Conservation (phyloP, 2,888 invertebrate species). For the Piscicola geometra region DNA sequence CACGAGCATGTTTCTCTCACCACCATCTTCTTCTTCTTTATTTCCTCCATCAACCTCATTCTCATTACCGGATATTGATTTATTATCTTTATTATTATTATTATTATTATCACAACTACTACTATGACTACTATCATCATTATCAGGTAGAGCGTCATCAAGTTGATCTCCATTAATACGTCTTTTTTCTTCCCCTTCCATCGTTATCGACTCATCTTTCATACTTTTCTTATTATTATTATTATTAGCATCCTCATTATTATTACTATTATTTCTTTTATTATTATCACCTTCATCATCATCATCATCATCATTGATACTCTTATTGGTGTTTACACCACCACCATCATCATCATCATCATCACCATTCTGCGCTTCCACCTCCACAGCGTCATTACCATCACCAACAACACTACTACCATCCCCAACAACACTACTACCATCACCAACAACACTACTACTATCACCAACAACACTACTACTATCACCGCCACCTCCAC, state of each 20-base stretch:
- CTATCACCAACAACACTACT: background rate
- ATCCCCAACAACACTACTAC: background rate
- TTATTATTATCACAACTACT: too few species aligned
- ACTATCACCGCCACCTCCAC: background rate
- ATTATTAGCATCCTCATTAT: background rate
- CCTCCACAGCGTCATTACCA: background rate
- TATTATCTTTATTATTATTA: too few species aligned
- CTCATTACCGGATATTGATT: background rate
- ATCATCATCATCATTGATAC: background rate
- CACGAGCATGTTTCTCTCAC: too few species aligned
- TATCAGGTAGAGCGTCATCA: background rate
- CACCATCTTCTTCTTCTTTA: too few species aligned
- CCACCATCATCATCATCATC: slow-evolving; percentile 20
- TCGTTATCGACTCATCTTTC: background rate
- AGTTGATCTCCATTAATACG: background rate
- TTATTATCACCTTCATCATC: background rate
- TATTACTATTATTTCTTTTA: background rate
- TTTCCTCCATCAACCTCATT: too few species aligned
- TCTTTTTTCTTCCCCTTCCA: background rate
- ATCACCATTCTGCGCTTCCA: background rate
- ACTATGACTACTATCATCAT: background rate
- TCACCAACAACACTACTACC: background rate
- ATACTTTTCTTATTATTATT: background rate
- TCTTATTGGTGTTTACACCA: background rate
- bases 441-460: background rate